Evolutionary conservation across 2,888 invertebrate species (phyloP).

Genomic region (Euplexia lucipara): DNA sequence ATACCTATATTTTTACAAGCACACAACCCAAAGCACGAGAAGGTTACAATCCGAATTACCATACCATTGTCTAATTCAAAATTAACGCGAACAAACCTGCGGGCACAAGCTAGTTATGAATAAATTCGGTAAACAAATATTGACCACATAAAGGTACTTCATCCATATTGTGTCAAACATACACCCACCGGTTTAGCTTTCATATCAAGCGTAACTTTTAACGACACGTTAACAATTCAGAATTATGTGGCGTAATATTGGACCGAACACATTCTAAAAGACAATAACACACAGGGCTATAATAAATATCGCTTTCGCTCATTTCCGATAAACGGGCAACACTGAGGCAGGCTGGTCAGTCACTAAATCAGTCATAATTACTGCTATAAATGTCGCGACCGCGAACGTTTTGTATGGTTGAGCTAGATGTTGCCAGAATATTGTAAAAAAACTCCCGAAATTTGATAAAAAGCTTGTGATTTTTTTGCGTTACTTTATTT

Average conservation of each 20-base stretch:
- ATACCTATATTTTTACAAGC: too few species aligned
- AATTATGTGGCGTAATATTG: slow-evolving; percentile 49
- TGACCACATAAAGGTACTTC: slow-evolving; percentile 1
- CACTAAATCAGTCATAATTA: slow-evolving; percentile 74
- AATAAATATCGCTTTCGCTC: slow-evolving; percentile 56
- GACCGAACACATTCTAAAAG: slow-evolving; percentile 49
- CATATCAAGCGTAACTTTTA: slow-evolving; percentile 36
- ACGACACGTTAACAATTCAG: slow-evolving; percentile 33
- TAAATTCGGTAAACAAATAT: background rate
- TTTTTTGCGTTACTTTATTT: background rate
- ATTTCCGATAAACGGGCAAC: slow-evolving; percentile 60
- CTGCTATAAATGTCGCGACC: slow-evolving; percentile 65
- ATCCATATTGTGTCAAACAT: background rate
- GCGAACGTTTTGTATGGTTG: slow-evolving; percentile 52
- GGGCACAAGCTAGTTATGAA: too few species aligned
- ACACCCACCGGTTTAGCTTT: slow-evolving; percentile 10
- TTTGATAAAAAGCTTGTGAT: rapidly evolving
- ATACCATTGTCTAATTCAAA: too few species aligned
- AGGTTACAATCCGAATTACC: too few species aligned
- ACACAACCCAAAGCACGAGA: too few species aligned
- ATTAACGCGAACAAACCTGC: too few species aligned
- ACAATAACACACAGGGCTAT: slow-evolving; percentile 47
- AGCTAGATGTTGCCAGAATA: slow-evolving; percentile 40
- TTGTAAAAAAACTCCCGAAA: background rate
- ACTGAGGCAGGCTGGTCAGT: slow-evolving; percentile 57